phyloP scores from a whole-genome alignment of 2,113 vertebrate species.

The Neogobius melanostomus region DNA sequence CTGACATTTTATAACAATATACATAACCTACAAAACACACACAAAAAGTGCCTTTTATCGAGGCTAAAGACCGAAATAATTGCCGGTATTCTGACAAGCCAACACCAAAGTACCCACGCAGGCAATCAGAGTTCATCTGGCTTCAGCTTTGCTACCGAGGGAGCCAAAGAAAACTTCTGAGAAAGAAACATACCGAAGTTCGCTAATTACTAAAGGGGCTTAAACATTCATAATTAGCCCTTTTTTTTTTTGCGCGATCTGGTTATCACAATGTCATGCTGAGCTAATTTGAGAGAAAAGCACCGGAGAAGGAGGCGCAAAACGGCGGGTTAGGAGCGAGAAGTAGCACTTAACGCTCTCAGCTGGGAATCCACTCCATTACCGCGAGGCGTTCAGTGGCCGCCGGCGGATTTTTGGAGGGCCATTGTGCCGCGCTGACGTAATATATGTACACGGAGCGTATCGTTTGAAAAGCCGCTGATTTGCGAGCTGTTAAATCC shows the following conservation, averaged over 20 bases:
- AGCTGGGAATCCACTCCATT: slow-evolving; percentile 59
- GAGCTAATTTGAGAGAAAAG: slow-evolving; percentile 60
- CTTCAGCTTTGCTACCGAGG: slow-evolving; percentile 44
- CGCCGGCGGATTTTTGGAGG: slow-evolving; percentile 6
- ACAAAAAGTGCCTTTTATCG: neutral
- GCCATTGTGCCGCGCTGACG: slow-evolving; percentile 30
- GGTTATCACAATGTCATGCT: slow-evolving; percentile 67
- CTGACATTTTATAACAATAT: too few relatives aligned
- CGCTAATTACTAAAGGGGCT: slow-evolving; percentile 71
- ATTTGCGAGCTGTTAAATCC: slow-evolving; percentile 17
- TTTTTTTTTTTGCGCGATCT: slow-evolving; percentile 53
- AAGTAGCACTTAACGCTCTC: slow-evolving; percentile 56
- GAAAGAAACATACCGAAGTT: slow-evolving; percentile 54
- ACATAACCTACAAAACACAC: too few relatives aligned
- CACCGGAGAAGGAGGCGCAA: slow-evolving; percentile 33
- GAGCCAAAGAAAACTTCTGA: slow-evolving; percentile 51
- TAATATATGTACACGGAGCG: slow-evolving; percentile 31
- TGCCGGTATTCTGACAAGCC: neutral
- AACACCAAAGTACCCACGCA: slow-evolving; percentile 39
- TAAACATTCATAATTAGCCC: slow-evolving; percentile 71
- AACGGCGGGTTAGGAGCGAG: slow-evolving; percentile 47
- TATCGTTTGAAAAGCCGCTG: slow-evolving; percentile 23
- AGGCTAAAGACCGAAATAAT: neutral
- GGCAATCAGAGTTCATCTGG: slow-evolving; percentile 56
- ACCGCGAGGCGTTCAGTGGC: slow-evolving; percentile 37